Percentiles rank a stretch among this genome's conserved stretches.
Conservation (phyloP, 2,888 invertebrate species). For the Agrotis ipsilon region DNA sequence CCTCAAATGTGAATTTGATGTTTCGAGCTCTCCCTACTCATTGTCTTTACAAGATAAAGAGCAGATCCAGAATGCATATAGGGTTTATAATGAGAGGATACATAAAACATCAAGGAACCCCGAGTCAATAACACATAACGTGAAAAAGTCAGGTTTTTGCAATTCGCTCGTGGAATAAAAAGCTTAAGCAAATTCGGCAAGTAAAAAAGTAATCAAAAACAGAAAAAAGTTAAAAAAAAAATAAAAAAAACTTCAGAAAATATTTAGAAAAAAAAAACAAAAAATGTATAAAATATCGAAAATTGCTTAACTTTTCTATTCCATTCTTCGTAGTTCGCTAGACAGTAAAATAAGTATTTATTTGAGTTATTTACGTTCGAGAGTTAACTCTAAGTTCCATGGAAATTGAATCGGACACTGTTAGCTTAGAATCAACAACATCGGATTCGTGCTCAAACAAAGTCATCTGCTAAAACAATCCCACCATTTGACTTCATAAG, state of each 20-base stretch:
- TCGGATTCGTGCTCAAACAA: not conserved
- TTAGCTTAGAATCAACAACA: not conserved
- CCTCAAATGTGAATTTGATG: not conserved
- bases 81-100: not conserved
- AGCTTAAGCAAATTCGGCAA: not conserved
- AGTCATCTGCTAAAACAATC: not conserved
- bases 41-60: not conserved
- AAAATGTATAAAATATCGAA: not conserved
- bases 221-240: not conserved
- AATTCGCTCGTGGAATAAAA: not conserved
- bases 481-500: conserved; percentile 17
- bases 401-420: conserved; percentile 4
- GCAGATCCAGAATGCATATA: too few relatives aligned
- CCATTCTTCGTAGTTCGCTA: conserved; percentile 5
- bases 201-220: not conserved
- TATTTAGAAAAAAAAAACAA: not conserved
- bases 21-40: not conserved
- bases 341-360: not conserved
- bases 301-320: not conserved
- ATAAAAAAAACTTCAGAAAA: not conserved
- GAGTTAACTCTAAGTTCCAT: not conserved
- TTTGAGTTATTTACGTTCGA: conserved; percentile 3
- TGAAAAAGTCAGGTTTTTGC: conserved; percentile 3
- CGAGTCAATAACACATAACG: not conserved
- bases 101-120: not conserved